Evolutionary conservation across 2,113 vertebrate genomes (phyloP).

Genomic region (Muntiacus reevesi): DNA sequence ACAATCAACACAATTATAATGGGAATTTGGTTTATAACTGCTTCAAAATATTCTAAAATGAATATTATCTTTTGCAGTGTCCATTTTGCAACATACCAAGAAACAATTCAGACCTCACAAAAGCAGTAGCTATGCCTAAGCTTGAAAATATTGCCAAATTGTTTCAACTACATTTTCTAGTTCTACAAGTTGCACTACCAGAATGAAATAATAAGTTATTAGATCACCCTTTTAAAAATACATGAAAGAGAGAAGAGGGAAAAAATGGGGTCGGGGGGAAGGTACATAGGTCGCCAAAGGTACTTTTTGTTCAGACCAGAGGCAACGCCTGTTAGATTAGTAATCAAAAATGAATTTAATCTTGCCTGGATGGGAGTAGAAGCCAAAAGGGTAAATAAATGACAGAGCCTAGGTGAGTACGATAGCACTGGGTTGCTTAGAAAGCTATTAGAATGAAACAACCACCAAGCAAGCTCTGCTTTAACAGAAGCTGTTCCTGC

Average conservation of each 20-base stretch:
- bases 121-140: background rate
- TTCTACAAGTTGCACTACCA: slow-evolving; percentile 54
- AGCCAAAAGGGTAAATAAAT: slow-evolving; percentile 43
- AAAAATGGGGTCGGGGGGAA: background rate
- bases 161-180: slow-evolving; percentile 60
- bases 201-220: slow-evolving; percentile 43
- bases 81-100: slow-evolving; percentile 30
- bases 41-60: slow-evolving; percentile 23
- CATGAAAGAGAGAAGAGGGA: slow-evolving; percentile 21
- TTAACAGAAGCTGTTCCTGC: slow-evolving; percentile 34
- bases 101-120: slow-evolving; percentile 31
- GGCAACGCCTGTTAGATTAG: slow-evolving; percentile 34
- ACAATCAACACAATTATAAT: background rate
- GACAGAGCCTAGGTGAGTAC: background rate
- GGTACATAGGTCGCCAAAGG: background rate
- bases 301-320: slow-evolving; percentile 18
- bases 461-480: slow-evolving; percentile 26
- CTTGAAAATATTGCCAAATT: slow-evolving; percentile 26
- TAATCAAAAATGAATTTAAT: slow-evolving; percentile 49
- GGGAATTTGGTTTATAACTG: background rate
- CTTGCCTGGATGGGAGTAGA: background rate
- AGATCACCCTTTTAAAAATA: slow-evolving; percentile 52
- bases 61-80: slow-evolving; percentile 26
- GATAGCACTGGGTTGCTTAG: slow-evolving; percentile 35
- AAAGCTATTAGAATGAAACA: slow-evolving; percentile 55